Evolutionary conservation across 2,113 vertebrate genomes (phyloP).

Genomic region (Gymnocephalus cernua): DNA sequence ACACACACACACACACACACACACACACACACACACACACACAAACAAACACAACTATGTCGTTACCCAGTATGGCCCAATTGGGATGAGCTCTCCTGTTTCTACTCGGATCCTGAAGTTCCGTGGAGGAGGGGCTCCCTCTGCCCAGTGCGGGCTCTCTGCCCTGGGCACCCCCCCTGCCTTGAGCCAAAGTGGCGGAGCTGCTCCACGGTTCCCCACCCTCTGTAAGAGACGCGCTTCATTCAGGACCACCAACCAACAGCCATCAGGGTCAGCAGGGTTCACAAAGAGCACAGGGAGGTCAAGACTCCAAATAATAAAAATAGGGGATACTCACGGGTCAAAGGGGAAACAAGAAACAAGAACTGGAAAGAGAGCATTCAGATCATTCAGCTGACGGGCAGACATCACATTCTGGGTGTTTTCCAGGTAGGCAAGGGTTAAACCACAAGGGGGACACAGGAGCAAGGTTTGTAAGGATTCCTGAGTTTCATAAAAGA

Average conservation of each 20-base stretch:
- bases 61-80: conserved; percentile 84
- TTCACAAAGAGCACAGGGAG: conserved; percentile 59
- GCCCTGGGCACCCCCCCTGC: conserved; percentile 63
- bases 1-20: conserved; percentile 22
- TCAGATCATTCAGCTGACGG: conserved; percentile 44
- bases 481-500: conserved; percentile 20
- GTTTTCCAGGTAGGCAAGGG: conserved; percentile 43
- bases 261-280: conserved; percentile 42
- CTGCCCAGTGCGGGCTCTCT: conserved; percentile 58
- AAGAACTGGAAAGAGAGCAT: conserved; percentile 49
- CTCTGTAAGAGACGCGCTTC: conserved; percentile 83
- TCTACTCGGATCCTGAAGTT: conserved; percentile 82
- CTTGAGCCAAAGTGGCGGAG: conserved; percentile 65
- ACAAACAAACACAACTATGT: conserved; percentile 44
- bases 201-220: conserved; percentile 76
- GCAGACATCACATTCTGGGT: conserved; percentile 32
- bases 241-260: conserved; percentile 73
- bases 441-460: conserved; percentile 30
- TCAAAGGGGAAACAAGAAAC: conserved; percentile 37
- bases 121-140: conserved; percentile 65
- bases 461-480: conserved; percentile 20
- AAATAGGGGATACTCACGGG: conserved; percentile 44
- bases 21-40: conserved; percentile 42
- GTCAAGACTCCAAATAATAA: conserved; percentile 36
- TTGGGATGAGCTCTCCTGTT: conserved; percentile 86